A percentile compares a stretch with the other conserved stretches of the same genome.
These are phyloP conservation scores for Gryllus longicercus DNA, from an alignment of 2,888 invertebrate genomes.

Conservation along the genomic window DNA sequence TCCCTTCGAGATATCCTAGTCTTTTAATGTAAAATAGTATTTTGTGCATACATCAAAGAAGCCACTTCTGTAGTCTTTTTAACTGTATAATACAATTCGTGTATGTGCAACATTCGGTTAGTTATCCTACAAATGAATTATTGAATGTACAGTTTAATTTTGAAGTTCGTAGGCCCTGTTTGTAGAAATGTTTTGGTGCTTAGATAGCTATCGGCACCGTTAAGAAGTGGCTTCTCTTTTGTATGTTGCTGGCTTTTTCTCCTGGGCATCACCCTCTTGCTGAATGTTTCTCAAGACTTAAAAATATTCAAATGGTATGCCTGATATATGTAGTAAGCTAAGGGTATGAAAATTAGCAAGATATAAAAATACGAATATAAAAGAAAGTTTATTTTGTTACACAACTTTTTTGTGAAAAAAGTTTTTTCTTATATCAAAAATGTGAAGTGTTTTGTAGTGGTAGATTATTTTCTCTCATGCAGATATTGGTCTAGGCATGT, in stretches of 20 bases:
- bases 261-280: slow-evolving; percentile 20
- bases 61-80: not conserved
- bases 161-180: not conserved
- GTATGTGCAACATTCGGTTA: not conserved
- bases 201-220: not conserved
- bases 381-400: slow-evolving; percentile 38
- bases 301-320: slow-evolving; percentile 27
- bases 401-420: slow-evolving; percentile 36
- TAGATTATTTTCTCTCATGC: slow-evolving; percentile 31
- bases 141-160: slow-evolving; percentile 17
- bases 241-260: not conserved
- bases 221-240: not conserved
- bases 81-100: not conserved
- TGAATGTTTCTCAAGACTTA: slow-evolving; percentile 23
- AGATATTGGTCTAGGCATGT: slow-evolving; percentile 2
- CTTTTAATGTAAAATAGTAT: slow-evolving; percentile 17
- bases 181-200: not conserved
- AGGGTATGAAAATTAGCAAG: slow-evolving; percentile 31
- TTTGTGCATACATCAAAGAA: slow-evolving; percentile 10
- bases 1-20: not conserved
- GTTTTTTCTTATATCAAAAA: slow-evolving; percentile 35
- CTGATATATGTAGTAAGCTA: slow-evolving; percentile 30
- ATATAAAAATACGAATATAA: slow-evolving; percentile 30
- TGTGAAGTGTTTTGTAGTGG: slow-evolving; percentile 33
- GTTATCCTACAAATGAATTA: not conserved